Percentiles rank a stretch among this genome's conserved stretches.
Conservation (phyloP, 2,113 vertebrate species). For the Silurus meridionalis region DNA sequence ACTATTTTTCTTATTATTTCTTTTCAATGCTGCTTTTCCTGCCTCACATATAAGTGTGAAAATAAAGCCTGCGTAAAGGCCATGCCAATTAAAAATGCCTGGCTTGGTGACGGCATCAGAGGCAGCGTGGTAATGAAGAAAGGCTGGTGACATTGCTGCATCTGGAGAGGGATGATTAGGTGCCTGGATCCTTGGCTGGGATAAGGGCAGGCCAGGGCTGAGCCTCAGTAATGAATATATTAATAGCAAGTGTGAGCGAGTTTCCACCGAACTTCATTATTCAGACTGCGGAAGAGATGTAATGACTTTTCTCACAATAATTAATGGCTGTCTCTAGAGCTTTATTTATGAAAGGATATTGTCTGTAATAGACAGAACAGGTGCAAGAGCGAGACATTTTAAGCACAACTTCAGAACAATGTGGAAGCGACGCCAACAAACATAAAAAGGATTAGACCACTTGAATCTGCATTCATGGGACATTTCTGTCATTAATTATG, state of each 20-base stretch:
- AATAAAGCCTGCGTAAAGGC: conserved; percentile 49
- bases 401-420: conserved; percentile 59
- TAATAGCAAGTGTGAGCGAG: conserved; percentile 57
- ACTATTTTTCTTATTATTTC: neutral
- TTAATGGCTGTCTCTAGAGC: conserved; percentile 66
- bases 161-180: conserved; percentile 52
- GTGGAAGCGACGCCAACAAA: conserved; percentile 34
- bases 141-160: conserved; percentile 42
- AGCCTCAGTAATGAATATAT: conserved; percentile 63
- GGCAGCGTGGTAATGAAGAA: conserved; percentile 47
- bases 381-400: conserved; percentile 29
- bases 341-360: conserved; percentile 65
- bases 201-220: conserved; percentile 48
- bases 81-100: conserved; percentile 51
- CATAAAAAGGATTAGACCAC: conserved; percentile 29
- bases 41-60: conserved; percentile 30
- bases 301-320: conserved; percentile 67
- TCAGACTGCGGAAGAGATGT: conserved; percentile 60
- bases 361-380: conserved; percentile 56
- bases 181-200: conserved; percentile 47
- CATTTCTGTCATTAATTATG: conserved; percentile 13
- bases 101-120: conserved; percentile 45
- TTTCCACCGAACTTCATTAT: conserved; percentile 66
- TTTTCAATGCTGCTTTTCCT: conserved; percentile 1
- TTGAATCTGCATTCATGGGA: conserved; percentile 1